Conservation (phyloP, 2,888 invertebrate species). For the Tetramorium bicarinatum region DNA sequence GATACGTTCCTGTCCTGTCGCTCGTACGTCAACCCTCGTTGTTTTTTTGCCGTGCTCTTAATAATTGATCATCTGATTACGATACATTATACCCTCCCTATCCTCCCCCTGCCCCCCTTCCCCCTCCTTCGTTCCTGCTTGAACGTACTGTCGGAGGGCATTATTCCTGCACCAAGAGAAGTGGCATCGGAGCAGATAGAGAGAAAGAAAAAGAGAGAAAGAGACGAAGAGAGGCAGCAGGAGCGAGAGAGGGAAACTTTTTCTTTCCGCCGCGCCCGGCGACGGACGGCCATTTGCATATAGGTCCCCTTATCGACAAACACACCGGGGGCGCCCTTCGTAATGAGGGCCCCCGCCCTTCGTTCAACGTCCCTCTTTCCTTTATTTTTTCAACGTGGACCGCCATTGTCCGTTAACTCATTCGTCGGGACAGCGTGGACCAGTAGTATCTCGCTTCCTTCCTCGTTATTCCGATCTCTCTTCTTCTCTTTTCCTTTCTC, state of each 20-base stretch:
- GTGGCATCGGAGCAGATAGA: conserved; percentile 51
- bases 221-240: conserved; percentile 59
- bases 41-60: conserved; percentile 85
- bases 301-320: conserved; percentile 85
- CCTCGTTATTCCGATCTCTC: conserved; percentile 70
- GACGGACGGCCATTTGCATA: conserved; percentile 84
- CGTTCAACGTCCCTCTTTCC: conserved; percentile 69
- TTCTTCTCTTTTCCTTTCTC: conserved; percentile 51
- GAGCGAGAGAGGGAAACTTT: conserved; percentile 81
- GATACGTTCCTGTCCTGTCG: conserved; percentile 78
- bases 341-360: conserved; percentile 83
- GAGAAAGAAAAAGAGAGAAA: conserved; percentile 19
- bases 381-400: conserved; percentile 78
- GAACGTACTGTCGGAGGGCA: conserved; percentile 74
- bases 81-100: conserved; percentile 83
- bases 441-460: conserved; percentile 78
- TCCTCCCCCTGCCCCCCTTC: conserved; percentile 57
- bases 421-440: conserved; percentile 80
- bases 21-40: conserved; percentile 85
- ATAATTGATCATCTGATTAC: conserved; percentile 86
- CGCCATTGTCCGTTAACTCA: conserved; percentile 82
- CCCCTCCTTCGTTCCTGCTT: conserved; percentile 68
- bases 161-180: conserved; percentile 80
- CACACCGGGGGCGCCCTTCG: conserved; percentile 83
- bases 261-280: conserved; percentile 75